These are phyloP conservation scores for Eulimnadia texana DNA, from an alignment of 1,140 invertebrate genomes.

Conservation along the genomic window DNA sequence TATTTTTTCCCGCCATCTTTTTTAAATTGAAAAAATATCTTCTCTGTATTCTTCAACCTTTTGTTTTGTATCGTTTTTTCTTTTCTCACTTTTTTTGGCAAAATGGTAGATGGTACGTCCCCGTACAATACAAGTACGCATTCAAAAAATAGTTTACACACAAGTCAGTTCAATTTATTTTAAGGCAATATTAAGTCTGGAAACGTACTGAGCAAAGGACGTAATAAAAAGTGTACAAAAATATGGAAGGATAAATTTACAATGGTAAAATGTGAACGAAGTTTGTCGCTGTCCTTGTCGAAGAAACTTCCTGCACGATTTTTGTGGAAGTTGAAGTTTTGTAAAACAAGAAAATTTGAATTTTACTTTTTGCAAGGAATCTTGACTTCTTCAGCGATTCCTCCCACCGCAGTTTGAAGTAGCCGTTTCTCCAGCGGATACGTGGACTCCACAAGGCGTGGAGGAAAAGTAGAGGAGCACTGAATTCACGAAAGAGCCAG, in stretches of 20 bases:
- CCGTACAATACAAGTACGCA: background rate
- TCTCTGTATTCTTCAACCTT: background rate
- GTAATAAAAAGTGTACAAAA: too few relatives aligned
- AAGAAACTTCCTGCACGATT: too few relatives aligned
- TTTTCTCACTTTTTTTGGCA: background rate
- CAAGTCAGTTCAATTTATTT: too few relatives aligned
- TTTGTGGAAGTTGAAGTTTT: too few relatives aligned
- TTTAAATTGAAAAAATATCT: too few relatives aligned
- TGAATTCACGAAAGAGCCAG: slow-evolving; percentile 88
- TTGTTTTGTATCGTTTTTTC: background rate
- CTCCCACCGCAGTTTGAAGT: slow-evolving; percentile 83
- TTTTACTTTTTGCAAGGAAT: background rate
- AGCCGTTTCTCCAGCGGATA: slow-evolving; percentile 80
- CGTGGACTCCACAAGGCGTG: slow-evolving; percentile 64
- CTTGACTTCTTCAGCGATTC: slow-evolving; percentile 60
- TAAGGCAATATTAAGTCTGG: too few relatives aligned
- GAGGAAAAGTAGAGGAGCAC: slow-evolving; percentile 74
- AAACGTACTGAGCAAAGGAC: background rate
- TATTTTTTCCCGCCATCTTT: background rate
- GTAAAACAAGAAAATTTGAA: too few relatives aligned
- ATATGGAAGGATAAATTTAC: too few relatives aligned
- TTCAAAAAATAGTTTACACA: background rate
- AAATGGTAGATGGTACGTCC: background rate
- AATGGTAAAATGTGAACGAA: too few relatives aligned
- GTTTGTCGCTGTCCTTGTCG: too few relatives aligned